Conservation (phyloP, 2,888 invertebrate genomes). For the Tipula confusa region DNA sequence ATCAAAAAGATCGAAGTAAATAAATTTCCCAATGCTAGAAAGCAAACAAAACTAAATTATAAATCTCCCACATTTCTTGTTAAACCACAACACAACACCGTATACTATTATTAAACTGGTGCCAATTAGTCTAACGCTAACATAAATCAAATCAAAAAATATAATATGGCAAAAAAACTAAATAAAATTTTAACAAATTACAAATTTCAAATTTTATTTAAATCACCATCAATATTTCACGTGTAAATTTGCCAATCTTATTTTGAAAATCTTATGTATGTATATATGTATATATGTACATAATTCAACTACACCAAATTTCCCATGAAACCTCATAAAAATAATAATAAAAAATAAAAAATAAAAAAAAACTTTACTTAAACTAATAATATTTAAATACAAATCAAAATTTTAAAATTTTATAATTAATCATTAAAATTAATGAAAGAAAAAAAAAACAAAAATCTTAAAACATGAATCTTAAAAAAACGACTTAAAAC, state of each 20-base stretch:
- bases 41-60: neutral
- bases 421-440: slow-evolving; percentile 25
- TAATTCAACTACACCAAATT: neutral
- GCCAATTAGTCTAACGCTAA: neutral
- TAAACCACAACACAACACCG: neutral
- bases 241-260: neutral
- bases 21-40: neutral
- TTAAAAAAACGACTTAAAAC: slow-evolving; percentile 20
- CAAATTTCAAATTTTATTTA: neutral
- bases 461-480: slow-evolving; percentile 20
- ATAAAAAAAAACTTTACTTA: neutral
- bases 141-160: neutral
- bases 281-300: neutral
- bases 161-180: neutral
- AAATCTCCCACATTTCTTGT: neutral
- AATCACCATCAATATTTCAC: slow-evolving; percentile 25
- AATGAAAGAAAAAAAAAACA: neutral
- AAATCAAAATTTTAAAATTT: slow-evolving; percentile 16
- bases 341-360: no score
- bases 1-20: neutral
- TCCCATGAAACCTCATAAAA: neutral
- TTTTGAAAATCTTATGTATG: neutral
- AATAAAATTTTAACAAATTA: neutral
- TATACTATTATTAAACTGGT: neutral
- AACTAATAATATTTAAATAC: slow-evolving; percentile 15